Evolutionary conservation across 2,797 vertebrate species (phyloP).

Genomic region (Hydrolagus colliei): DNA sequence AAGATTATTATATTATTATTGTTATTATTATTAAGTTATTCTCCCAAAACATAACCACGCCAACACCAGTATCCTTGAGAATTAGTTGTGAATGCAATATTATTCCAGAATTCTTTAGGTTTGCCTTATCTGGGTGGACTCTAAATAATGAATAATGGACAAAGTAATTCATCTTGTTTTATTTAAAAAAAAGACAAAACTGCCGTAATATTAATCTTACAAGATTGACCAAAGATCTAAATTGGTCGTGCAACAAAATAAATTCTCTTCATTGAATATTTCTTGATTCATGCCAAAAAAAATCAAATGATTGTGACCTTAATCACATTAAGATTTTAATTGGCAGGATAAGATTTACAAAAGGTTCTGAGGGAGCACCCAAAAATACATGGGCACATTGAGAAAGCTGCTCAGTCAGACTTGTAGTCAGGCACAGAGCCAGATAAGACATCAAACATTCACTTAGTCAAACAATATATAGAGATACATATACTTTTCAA

Average conservation of each 20-base stretch:
- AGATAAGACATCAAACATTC: constrained; percentile 16
- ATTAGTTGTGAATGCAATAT: background rate
- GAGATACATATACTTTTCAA: background rate
- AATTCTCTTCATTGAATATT: too few species aligned
- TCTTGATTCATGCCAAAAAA: too few species aligned
- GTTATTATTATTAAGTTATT: too few species aligned
- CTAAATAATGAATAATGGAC: background rate
- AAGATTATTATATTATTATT: too few species aligned
- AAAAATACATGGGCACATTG: background rate
- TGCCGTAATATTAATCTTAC: background rate
- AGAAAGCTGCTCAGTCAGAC: background rate
- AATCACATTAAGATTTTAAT: background rate
- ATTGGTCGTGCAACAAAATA: background rate
- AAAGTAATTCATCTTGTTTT: constrained; percentile 15
- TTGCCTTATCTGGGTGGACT: background rate
- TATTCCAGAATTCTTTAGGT: background rate
- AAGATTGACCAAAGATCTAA: constrained; percentile 9
- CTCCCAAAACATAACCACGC: background rate
- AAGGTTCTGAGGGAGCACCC: too few species aligned
- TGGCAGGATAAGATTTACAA: background rate
- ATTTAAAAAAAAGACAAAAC: background rate
- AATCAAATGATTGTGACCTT: background rate
- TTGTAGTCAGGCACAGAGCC: background rate
- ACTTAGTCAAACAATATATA: background rate
- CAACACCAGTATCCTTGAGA: background rate